These are phyloP conservation scores for Timema podura DNA, from an alignment of 2,888 invertebrate species.

Conservation along the genomic window DNA sequence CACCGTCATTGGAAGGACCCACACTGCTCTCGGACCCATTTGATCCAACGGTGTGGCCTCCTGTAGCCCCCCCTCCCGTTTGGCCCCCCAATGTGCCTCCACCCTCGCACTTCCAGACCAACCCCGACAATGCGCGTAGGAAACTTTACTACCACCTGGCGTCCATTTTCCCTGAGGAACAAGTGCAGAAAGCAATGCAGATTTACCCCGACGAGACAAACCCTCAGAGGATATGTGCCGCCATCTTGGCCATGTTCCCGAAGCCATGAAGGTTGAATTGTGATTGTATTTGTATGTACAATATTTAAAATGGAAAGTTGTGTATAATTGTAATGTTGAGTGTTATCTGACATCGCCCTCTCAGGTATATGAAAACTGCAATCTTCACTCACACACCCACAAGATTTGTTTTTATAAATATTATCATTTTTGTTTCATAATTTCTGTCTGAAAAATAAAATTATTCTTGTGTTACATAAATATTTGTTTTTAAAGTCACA, in stretches of 20 bases:
- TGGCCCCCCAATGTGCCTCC: conserved; percentile 38
- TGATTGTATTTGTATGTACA: too few relatives aligned
- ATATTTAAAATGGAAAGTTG: too few relatives aligned
- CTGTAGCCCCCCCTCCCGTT: conserved; percentile 41
- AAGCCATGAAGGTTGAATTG: conserved; percentile 7
- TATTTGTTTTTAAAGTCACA: too few relatives aligned
- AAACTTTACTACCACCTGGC: conserved; percentile 82
- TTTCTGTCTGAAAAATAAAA: too few relatives aligned
- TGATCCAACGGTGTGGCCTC: conserved; percentile 27
- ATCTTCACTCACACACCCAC: too few relatives aligned
- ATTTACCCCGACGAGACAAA: conserved; percentile 85
- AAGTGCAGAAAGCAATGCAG: conserved; percentile 85
- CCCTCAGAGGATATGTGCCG: conserved; percentile 84
- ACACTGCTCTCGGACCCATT: conserved; percentile 29
- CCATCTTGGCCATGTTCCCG: conserved; percentile 72
- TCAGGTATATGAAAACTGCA: too few relatives aligned
- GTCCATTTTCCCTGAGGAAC: conserved; percentile 86
- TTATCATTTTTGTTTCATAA: too few relatives aligned
- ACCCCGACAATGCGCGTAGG: conserved; percentile 62
- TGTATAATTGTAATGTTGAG: too few relatives aligned
- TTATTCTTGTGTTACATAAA: too few relatives aligned
- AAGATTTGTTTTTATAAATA: too few relatives aligned
- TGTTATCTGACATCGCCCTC: too few relatives aligned
- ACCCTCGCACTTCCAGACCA: conserved; percentile 41
- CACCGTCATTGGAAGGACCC: conserved; percentile 38